Base-by-base conservation (phyloP, 1,140 invertebrate species). In the Eurytemora carolleeae region DNA sequence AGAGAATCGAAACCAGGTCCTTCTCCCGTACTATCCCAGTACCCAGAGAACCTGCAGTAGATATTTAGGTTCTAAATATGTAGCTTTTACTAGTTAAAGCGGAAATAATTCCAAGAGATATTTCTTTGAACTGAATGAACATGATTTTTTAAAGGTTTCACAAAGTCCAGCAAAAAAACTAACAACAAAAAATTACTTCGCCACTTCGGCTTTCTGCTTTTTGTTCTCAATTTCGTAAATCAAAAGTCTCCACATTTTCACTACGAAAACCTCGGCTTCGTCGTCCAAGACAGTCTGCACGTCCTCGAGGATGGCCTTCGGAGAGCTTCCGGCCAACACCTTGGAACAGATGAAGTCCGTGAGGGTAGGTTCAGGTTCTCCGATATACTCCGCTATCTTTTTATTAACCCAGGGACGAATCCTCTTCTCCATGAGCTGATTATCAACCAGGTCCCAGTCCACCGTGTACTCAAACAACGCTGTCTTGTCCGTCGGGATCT, bases 201-300 rank as follows among this genome's bases (percentile, higher is more conserved):
- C 31, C 7, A n/a, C 31, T n/a, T 12, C n/a, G 31, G 55, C 55
- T 54, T 62, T 62, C 18, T 26, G 78, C 73, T 95, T 95, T 74
- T 98, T 98, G 53, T 93, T 91, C 81, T 98, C 93, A 67, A 95
- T 90, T 80, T 98, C 94, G 75, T 98, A 98, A 68, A 98, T 96
- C 60, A 98, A 78, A 71, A 98, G 79, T 69, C 95, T 80, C 95
- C 94, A 98, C 89, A 98, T 94, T 81, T 98, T 98, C 44, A 98
- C 91, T 67, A 98, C 92, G 79, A 98, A 98, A 58, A 97, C 90
- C 79, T 98, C 94, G 3, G 95, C 94, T 76, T 98, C 95, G 73
- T 98, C 94, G 73, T 98, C 95, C 66, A 98, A 77, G 66, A 97
- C 93, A 92, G 97, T 96, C 78, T 93, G 88, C 67, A 98, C 90